Base-by-base conservation (phyloP, 1,140 invertebrate genomes). In the Laupala kohalensis region DNA sequence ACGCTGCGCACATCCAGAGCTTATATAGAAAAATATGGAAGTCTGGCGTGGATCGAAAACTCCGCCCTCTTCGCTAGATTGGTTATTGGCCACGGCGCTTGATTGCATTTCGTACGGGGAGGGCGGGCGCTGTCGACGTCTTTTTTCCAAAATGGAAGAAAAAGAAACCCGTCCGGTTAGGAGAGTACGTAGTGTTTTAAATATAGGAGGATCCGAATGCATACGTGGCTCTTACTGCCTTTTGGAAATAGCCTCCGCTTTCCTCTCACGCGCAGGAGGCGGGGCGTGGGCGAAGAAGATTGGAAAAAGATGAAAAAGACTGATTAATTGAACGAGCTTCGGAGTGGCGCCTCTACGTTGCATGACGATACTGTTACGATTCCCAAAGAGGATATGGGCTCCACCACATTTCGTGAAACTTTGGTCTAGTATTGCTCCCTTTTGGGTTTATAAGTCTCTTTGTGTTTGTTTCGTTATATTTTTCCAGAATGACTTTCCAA, bases 21-120 rank as follows among this genome's bases (percentile, higher is more conserved):
- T 25, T 67, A 26, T 67, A 26, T 67, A 26, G 27, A 27, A 15
- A 27, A 26, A 27, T 28, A 27, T 67, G 66, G 25, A 27, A 26
- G 25, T 28, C 9, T n/a, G 25, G 29, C 19, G 4, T 70, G 19
- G 25, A 64, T 19, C 37, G 53, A 70, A 64, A 64, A 70, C 69
- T 64, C 69, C 69, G 53, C 69, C 69, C 69, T 30, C 25, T 62
- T 13, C 23, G 53, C 15, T 27, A 64, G 69, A 64, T 70, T 70
- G 69, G 69, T 70, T 70, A 70, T 70, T 70, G 69, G 69, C 69
- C 25, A 27, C 5, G 69, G 25, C 69, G 19, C 63, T 70, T 70
- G 69, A 70, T 70, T 63, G 25, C 24, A n/a, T 68, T 68, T 23
- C 67, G 23, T 30, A 68, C 29, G 23, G 37, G 9, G 9, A 53